Evolutionary conservation across 1,140 invertebrate genomes (phyloP).

Genomic region (Oppia nitens): DNA sequence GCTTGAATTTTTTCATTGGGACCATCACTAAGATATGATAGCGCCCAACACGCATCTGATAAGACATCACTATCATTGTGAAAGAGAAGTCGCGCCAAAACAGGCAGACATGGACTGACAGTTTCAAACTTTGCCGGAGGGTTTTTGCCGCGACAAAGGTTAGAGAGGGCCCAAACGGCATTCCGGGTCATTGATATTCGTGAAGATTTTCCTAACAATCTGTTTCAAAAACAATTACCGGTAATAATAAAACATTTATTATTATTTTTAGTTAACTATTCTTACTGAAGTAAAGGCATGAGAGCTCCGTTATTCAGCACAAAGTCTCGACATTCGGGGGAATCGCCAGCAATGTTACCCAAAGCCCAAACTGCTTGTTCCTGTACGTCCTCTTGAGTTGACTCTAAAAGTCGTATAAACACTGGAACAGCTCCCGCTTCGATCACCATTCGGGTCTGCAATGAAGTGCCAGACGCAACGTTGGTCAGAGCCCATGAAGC

Average conservation of each 20-base stretch:
- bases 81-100: slow-evolving; percentile 68
- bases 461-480: slow-evolving; percentile 88
- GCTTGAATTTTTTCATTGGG: slow-evolving; percentile 97
- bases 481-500: slow-evolving; percentile 96
- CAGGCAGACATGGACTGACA: slow-evolving; percentile 55
- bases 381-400: slow-evolving; percentile 78
- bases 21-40: slow-evolving; percentile 85
- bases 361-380: slow-evolving; percentile 38
- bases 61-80: slow-evolving; percentile 78
- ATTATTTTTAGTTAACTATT: neutral
- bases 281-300: slow-evolving; percentile 58
- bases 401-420: slow-evolving; percentile 63
- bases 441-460: slow-evolving; percentile 80
- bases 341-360: slow-evolving; percentile 92
- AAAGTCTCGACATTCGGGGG: slow-evolving; percentile 74
- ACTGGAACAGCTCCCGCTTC: slow-evolving; percentile 82
- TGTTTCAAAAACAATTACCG: slow-evolving; percentile 28
- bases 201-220: slow-evolving; percentile 59
- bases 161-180: slow-evolving; percentile 93
- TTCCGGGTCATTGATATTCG: slow-evolving; percentile 83
- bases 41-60: slow-evolving; percentile 86
- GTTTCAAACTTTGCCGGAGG: slow-evolving; percentile 75
- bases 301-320: slow-evolving; percentile 71
- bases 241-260: neutral
- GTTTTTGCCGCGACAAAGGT: slow-evolving; percentile 89